These are phyloP conservation scores for Bibio marci DNA, from an alignment of 2,888 invertebrate species.

Conservation along the genomic window DNA sequence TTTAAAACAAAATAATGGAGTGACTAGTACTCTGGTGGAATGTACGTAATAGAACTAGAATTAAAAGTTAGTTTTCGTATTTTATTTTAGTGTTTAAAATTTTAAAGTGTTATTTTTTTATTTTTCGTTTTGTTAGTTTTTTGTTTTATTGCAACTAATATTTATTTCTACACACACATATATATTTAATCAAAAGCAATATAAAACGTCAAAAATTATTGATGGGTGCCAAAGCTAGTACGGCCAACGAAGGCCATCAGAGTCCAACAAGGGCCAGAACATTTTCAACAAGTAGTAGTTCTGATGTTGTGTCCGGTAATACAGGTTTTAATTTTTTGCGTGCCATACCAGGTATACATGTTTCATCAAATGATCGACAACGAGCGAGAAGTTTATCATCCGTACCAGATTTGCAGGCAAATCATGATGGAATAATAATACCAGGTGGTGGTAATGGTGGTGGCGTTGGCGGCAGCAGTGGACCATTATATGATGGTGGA, in stretches of 20 bases:
- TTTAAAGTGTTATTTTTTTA: too few relatives aligned
- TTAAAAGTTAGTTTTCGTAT: too few relatives aligned
- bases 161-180: too few relatives aligned
- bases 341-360: constrained; percentile 52
- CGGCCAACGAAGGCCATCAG: constrained; percentile 53
- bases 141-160: too few relatives aligned
- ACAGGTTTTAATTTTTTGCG: constrained; percentile 52
- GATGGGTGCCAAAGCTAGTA: constrained; percentile 78
- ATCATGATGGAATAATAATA: constrained; percentile 11
- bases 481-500: constrained; percentile 30
- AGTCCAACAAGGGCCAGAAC: constrained; percentile 50
- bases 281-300: constrained; percentile 52
- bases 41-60: too few relatives aligned
- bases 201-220: too few relatives aligned
- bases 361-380: constrained; percentile 50
- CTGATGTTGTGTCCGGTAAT: constrained; percentile 36
- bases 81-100: too few relatives aligned
- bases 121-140: too few relatives aligned
- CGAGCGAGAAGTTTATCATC: constrained; percentile 68
- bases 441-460: constrained; percentile 12
- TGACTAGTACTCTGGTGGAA: too few relatives aligned
- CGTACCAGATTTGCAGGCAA: constrained; percentile 51
- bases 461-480: constrained; percentile 1
- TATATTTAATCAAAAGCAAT: too few relatives aligned
- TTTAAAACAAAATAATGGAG: too few relatives aligned